These are phyloP conservation scores for Xerus rutilus DNA, from an alignment of 2,797 vertebrate genomes.

Conservation along the genomic window DNA sequence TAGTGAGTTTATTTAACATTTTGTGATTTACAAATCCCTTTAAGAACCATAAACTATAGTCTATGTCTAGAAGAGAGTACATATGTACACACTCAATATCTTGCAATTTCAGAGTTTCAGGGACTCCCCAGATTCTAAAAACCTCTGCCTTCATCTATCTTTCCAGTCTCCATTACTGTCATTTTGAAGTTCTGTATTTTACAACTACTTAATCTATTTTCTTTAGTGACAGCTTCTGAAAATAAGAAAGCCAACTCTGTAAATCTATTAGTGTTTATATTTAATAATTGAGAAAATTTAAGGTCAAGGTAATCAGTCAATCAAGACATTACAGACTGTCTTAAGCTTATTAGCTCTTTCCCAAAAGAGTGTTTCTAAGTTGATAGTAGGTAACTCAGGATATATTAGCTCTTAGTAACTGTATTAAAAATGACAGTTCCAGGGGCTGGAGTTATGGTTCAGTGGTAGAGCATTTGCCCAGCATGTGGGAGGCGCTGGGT, in stretches of 20 bases:
- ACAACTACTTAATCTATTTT: constrained; percentile 29
- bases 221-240: constrained; percentile 18
- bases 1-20: neutral
- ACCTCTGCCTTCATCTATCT: neutral
- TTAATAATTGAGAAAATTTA: constrained; percentile 54
- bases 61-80: neutral
- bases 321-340: constrained; percentile 22
- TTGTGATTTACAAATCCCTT: neutral
- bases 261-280: constrained; percentile 26
- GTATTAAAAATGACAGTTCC: constrained; percentile 46
- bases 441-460: neutral
- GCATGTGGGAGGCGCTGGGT: too few species aligned
- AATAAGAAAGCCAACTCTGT: constrained; percentile 38
- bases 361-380: constrained; percentile 31
- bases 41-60: neutral
- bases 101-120: neutral
- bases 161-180: neutral
- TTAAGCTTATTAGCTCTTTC: constrained; percentile 51
- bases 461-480: too few species aligned
- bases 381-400: neutral
- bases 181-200: constrained; percentile 58
- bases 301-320: constrained; percentile 40
- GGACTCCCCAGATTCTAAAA: neutral
- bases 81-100: neutral
- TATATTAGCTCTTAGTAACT: neutral